phyloP scores from a whole-genome alignment of 1,140 invertebrate species.

The Thalassaphorura encarpata region DNA sequence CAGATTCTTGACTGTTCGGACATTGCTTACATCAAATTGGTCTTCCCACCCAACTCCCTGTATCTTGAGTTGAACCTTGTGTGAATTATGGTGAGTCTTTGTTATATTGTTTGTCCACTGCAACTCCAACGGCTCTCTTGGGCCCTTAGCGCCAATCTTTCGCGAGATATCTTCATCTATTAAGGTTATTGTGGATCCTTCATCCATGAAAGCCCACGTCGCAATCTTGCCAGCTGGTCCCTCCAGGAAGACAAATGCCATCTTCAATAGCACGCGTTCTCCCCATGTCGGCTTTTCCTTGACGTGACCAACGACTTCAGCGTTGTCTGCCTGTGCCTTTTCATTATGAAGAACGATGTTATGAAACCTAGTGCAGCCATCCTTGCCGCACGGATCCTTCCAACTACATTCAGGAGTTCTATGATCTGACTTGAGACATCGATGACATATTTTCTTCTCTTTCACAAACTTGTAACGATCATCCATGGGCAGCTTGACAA shows the following conservation, averaged over 20 bases:
- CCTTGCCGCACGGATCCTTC: not conserved
- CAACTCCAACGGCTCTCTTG: not conserved
- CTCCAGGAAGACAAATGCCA: not conserved
- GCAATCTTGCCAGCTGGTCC: not conserved
- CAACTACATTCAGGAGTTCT: not conserved
- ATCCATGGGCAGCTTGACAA: not conserved
- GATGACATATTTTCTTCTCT: conserved; percentile 2
- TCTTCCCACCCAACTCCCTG: not conserved
- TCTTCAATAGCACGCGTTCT: not conserved
- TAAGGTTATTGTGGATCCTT: not conserved
- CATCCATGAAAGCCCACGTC: conserved; percentile 4
- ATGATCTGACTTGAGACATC: conserved; percentile 1
- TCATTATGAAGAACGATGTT: not conserved
- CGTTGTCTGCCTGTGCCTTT: not conserved
- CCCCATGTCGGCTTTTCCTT: not conserved
- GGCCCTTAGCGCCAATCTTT: not conserved
- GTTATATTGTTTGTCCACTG: not conserved
- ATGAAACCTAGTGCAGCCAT: conserved; percentile 1
- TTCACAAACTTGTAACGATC: not conserved
- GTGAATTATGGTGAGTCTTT: not conserved
- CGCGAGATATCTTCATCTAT: not conserved
- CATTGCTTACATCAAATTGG: not conserved
- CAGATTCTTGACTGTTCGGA: conserved; percentile 2
- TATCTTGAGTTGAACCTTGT: not conserved
- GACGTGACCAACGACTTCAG: not conserved